These are phyloP conservation scores for Ectemnius continuus DNA, from an alignment of 2,888 invertebrate genomes.

Conservation along the genomic window DNA sequence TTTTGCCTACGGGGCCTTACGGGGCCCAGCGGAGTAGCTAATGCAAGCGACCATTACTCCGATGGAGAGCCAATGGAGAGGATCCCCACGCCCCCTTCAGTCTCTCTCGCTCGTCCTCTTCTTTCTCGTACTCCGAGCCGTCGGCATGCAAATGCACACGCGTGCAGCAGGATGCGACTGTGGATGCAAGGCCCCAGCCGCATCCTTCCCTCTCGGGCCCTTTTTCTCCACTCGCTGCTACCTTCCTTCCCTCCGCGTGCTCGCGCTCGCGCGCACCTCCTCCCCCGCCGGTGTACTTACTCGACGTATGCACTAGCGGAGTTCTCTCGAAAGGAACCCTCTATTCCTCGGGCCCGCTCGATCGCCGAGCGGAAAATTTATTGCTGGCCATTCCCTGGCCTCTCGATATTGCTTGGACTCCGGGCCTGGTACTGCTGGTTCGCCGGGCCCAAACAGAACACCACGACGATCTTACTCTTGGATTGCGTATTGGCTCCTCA, in stretches of 20 bases:
- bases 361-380: no score
- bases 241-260: not conserved
- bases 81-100: conserved; percentile 77
- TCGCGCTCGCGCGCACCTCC: not conserved
- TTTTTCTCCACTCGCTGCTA: conserved; percentile 3
- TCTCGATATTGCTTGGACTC: no score
- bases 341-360: no score
- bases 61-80: conserved; percentile 77
- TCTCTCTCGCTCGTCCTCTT: conserved; percentile 36
- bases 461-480: no score
- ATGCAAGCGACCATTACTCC: conserved; percentile 77
- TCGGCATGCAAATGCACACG: conserved; percentile 75
- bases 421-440: no score
- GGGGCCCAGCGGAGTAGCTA: conserved; percentile 69
- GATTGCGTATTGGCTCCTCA: no score
- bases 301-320: not conserved
- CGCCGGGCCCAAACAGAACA: no score
- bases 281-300: conserved; percentile 11
- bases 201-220: conserved; percentile 9
- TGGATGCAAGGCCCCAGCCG: conserved; percentile 33
- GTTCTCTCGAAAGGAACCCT: no score
- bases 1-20: conserved; percentile 61
- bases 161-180: conserved; percentile 54
- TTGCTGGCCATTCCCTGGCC: no score
- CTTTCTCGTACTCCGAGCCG: conserved; percentile 59